phyloP scores from a whole-genome alignment of 2,113 vertebrate species.

The Protobothrops flavoviridis region DNA sequence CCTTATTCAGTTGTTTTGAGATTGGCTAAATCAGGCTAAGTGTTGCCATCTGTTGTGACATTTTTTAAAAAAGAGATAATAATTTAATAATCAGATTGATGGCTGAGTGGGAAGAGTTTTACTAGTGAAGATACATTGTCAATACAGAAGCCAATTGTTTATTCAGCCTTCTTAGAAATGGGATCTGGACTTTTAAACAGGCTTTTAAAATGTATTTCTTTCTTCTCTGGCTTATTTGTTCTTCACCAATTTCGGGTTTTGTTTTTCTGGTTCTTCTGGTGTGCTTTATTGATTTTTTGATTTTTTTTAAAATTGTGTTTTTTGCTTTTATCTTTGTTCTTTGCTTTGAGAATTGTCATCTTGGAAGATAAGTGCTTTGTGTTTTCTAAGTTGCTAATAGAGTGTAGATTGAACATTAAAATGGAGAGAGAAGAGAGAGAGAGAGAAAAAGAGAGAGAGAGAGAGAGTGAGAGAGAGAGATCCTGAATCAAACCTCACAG shows the following conservation, averaged over 20 bases:
- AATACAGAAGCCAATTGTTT: not conserved
- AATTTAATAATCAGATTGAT: not conserved
- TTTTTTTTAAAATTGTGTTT: too few species aligned
- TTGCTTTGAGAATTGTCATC: not conserved
- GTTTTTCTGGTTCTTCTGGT: not conserved
- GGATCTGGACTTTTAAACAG: not conserved
- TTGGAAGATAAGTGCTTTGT: not conserved
- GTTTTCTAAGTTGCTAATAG: not conserved
- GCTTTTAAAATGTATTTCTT: not conserved
- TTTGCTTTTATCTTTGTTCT: not conserved
- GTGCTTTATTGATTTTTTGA: not conserved
- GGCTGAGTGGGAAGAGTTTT: not conserved
- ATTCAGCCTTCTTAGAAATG: not conserved
- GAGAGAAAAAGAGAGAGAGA: not conserved
- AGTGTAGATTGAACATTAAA: not conserved
- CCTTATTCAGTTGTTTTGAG: not conserved
- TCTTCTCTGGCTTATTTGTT: not conserved
- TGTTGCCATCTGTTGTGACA: not conserved
- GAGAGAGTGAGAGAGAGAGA: not conserved
- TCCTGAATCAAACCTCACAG: not conserved
- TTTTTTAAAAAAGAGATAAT: not conserved
- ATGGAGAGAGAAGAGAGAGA: not conserved
- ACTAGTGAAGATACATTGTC: not conserved
- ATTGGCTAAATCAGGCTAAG: not conserved
- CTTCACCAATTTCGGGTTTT: not conserved